Evolutionary conservation across 2,888 invertebrate genomes (phyloP).

Genomic region (Drosophila anomelani): DNA sequence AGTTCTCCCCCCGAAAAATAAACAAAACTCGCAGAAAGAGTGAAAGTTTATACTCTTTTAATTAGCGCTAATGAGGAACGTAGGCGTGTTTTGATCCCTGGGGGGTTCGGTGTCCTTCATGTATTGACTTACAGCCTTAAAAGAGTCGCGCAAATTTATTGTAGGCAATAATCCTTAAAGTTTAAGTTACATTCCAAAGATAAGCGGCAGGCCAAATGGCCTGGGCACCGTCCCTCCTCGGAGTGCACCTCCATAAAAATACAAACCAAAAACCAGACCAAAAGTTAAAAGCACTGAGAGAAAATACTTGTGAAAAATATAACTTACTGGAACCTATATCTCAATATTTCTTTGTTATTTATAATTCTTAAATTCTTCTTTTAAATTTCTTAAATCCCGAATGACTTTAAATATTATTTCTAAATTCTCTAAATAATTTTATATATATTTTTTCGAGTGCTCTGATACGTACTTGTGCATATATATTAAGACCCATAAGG

Average conservation of each 20-base stretch:
- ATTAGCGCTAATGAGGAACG: slow-evolving; percentile 77
- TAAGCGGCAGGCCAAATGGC: slow-evolving; percentile 71
- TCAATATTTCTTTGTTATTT: too few species aligned
- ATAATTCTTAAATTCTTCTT: too few species aligned
- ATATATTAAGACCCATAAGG: slow-evolving; percentile 19
- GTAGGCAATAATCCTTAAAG: slow-evolving; percentile 82
- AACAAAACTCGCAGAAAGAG: slow-evolving; percentile 23
- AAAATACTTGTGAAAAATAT: neutral
- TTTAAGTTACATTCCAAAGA: slow-evolving; percentile 82
- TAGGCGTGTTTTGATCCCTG: slow-evolving; percentile 12
- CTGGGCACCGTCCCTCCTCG: slow-evolving; percentile 24
- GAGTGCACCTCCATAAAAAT: slow-evolving; percentile 66
- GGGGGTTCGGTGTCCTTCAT: slow-evolving; percentile 5
- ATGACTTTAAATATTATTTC: neutral
- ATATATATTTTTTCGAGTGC: slow-evolving; percentile 10
- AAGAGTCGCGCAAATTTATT: slow-evolving; percentile 77
- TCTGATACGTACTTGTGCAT: slow-evolving; percentile 19
- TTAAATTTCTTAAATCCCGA: too few species aligned
- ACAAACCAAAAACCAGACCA: slow-evolving; percentile 37
- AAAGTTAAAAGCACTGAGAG: slow-evolving; percentile 1
- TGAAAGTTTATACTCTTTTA: slow-evolving; percentile 79
- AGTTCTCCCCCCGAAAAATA: neutral
- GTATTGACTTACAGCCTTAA: slow-evolving; percentile 69
- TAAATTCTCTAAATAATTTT: rapidly evolving
- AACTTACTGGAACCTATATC: too few species aligned